Conservation (phyloP, 2,888 invertebrate genomes). For the Acronicta psi region DNA sequence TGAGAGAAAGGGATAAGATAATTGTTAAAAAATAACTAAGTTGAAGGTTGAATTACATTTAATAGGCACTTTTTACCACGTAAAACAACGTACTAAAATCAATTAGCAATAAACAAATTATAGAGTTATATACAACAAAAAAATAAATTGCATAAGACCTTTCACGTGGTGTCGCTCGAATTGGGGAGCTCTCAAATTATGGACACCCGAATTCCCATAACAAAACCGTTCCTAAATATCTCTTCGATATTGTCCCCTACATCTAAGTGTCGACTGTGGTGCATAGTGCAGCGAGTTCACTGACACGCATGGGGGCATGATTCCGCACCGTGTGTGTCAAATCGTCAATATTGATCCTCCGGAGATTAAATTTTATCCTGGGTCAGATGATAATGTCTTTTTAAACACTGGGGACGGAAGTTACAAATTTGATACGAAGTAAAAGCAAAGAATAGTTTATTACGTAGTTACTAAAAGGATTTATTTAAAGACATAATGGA, state of each 20-base stretch:
- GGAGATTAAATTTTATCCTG: constrained; percentile 37
- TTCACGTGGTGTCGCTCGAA: too few species aligned
- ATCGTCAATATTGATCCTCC: constrained; percentile 64
- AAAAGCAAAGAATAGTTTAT: constrained; percentile 11
- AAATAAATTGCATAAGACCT: too few species aligned
- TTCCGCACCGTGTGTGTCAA: constrained; percentile 56
- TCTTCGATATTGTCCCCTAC: constrained; percentile 60
- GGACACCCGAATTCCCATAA: constrained; percentile 51
- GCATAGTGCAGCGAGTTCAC: constrained; percentile 66
- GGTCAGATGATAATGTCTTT: constrained; percentile 44
- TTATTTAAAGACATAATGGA: too few species aligned
- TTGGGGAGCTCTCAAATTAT: constrained; percentile 12
- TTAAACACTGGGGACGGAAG: constrained; percentile 35
- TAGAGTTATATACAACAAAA: too few species aligned
- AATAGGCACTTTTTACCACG: too few species aligned
- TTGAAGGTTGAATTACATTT: too few species aligned
- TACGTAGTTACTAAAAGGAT: too few species aligned
- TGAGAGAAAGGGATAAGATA: constrained; percentile 15
- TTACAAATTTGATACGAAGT: constrained; percentile 33
- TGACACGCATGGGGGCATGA: constrained; percentile 60
- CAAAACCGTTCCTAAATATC: constrained; percentile 62
- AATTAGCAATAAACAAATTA: too few species aligned
- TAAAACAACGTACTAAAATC: too few species aligned
- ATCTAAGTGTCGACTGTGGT: constrained; percentile 50
- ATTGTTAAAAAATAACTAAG: too few species aligned